phyloP scores from a whole-genome alignment of 2,888 invertebrate species.

The Cremastinae sp. region DNA sequence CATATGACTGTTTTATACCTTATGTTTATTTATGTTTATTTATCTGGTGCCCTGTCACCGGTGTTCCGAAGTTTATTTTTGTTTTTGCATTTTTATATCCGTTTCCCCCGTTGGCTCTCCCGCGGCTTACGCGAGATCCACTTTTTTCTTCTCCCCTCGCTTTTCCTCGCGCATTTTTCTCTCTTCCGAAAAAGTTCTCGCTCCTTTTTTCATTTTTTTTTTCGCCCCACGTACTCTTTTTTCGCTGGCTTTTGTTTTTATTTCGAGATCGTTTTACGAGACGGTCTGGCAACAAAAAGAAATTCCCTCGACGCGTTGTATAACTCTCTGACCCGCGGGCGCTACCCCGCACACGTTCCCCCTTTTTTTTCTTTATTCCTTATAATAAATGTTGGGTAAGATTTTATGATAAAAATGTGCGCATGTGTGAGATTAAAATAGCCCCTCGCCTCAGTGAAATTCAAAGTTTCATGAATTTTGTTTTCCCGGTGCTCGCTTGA shows the following conservation, averaged over 20 bases:
- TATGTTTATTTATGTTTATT: constrained; percentile 11
- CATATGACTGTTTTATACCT: background rate
- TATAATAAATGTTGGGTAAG: constrained; percentile 8
- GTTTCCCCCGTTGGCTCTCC: background rate
- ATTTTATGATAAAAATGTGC: background rate
- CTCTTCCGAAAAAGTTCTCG: constrained; percentile 12
- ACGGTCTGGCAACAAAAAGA: constrained; percentile 10
- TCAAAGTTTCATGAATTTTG: too few relatives aligned
- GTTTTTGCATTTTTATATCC: background rate
- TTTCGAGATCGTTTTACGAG: constrained; percentile 37
- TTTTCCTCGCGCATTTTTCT: background rate
- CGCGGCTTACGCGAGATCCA: background rate
- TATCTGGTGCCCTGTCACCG: background rate
- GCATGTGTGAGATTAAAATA: background rate
- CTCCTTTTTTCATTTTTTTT: constrained; percentile 1
- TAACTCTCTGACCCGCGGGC: constrained; percentile 3
- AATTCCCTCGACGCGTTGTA: background rate
- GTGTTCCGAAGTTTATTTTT: background rate
- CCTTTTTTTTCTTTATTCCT: constrained; percentile 19
- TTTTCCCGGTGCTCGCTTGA: background rate
- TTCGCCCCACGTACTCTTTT: background rate
- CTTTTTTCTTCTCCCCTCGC: constrained; percentile 1
- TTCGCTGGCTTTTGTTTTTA: constrained; percentile 11
- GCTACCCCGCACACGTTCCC: background rate
- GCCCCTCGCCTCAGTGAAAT: too few relatives aligned